Evolutionary conservation across 2,888 invertebrate species (phyloP), one percentile per base, ranked within the genome.

Genomic region (Exephanes ischioxanthus): DNA sequence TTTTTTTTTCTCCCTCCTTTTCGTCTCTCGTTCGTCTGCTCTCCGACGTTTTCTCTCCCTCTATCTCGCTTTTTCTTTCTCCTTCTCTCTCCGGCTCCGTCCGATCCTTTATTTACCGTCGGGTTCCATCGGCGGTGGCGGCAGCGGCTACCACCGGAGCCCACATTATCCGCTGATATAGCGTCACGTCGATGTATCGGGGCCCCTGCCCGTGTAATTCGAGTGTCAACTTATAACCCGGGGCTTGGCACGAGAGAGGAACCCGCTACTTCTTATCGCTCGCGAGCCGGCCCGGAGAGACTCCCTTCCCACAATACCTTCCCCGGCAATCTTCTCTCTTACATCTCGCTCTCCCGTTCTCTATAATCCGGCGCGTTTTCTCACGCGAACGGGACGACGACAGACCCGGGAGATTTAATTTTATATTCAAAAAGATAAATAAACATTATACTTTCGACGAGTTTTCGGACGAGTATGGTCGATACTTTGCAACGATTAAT

Each of bases 221-320:
- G 88, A 90, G 84, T 88, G 86, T 85, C 84, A 87, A 86, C 86
- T 87, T 85, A 84, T 80, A 84, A 83, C 83, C 85, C 81, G 75
- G 55, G 66, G 68, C 73, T 71, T 41, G 51, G 66, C 58, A 71
- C 77, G 71, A 77, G 76, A 70, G 30, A 41, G 45, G 26, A 63
- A 66, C 63, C 53, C 63, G 75, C 76, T 73, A 67, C 68, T 79
- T 84, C 79, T 82, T 81, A 78, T 84, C 81, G 67, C 67, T 70
- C 73, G 55, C 70, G 67, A 61, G 77, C 22, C 33, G 37, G 33
- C 26, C 61, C 63, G 53, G 26, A 58, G 58, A 71, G 55, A 51
- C 72, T 58, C 72, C 26, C 37, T 68, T 48, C 48, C 75, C 61
- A 16, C 33, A 71, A 76, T 58, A 58, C 26, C 58, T 26, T 58